These are phyloP conservation scores for Megalops atlanticus DNA, from an alignment of 2,113 vertebrate genomes.

Conservation along the genomic window DNA sequence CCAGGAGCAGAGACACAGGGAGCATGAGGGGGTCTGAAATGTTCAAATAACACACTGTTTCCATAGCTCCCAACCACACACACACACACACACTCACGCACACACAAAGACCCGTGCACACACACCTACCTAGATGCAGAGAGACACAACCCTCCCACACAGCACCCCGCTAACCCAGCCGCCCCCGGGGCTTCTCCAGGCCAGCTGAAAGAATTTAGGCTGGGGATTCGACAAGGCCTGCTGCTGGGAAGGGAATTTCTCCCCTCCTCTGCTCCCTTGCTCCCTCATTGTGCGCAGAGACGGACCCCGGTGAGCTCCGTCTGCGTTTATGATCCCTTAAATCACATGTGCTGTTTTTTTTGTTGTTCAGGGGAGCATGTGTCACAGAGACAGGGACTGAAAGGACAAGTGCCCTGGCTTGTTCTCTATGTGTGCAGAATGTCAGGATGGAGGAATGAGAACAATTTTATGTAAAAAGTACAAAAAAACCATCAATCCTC, in stretches of 20 bases:
- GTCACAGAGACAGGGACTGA: slow-evolving; percentile 27
- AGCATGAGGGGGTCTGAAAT: slow-evolving; percentile 33
- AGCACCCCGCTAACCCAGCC: slow-evolving; percentile 47
- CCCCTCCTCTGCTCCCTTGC: slow-evolving; percentile 60
- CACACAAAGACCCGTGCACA: no score
- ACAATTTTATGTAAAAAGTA: slow-evolving; percentile 5
- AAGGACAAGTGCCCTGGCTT: slow-evolving; percentile 31
- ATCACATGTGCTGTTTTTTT: slow-evolving; percentile 51
- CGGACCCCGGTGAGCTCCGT: slow-evolving; percentile 56
- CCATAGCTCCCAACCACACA: slow-evolving; percentile 41
- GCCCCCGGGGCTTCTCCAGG: slow-evolving; percentile 35
- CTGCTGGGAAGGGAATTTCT: slow-evolving; percentile 56
- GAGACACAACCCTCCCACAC: slow-evolving; percentile 37
- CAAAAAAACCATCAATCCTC: slow-evolving; percentile 21
- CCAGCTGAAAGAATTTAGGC: slow-evolving; percentile 55
- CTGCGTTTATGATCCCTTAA: slow-evolving; percentile 66
- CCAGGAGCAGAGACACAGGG: slow-evolving; percentile 35
- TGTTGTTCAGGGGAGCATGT: slow-evolving; percentile 19
- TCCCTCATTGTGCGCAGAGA: slow-evolving; percentile 25
- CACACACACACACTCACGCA: slow-evolving; percentile 20
- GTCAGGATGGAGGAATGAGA: slow-evolving; percentile 17
- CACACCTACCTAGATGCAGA: no score
- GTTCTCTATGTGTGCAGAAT: not conserved
- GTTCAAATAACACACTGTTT: slow-evolving; percentile 28
- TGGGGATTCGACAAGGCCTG: slow-evolving; percentile 60